These are phyloP conservation scores for Ectemnius continuus DNA, from an alignment of 2,888 invertebrate genomes.

Conservation along the genomic window DNA sequence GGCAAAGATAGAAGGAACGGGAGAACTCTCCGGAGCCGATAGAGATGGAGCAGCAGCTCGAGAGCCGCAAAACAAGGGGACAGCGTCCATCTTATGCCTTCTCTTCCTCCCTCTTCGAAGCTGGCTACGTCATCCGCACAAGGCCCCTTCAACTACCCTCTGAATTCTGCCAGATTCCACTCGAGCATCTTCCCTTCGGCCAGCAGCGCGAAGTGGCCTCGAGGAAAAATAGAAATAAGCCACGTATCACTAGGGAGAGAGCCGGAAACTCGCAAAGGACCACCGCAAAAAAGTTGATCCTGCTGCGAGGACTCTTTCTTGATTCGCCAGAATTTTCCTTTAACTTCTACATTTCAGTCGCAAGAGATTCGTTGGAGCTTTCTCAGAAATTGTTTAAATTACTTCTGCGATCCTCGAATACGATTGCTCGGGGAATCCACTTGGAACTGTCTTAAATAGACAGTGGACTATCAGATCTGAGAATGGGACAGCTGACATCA, in stretches of 20 bases:
- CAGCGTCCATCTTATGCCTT: slow-evolving; percentile 56
- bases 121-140: slow-evolving; percentile 63
- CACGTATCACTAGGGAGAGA: slow-evolving; percentile 31
- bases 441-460: slow-evolving; percentile 27
- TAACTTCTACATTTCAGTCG: neutral
- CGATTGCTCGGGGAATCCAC: neutral
- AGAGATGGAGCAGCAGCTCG: slow-evolving; percentile 66
- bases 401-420: neutral
- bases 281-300: slow-evolving; percentile 63
- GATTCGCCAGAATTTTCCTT: neutral
- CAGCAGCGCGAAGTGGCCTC: slow-evolving; percentile 64
- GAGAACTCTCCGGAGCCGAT: slow-evolving; percentile 62
- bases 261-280: slow-evolving; percentile 54
- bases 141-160: slow-evolving; percentile 54
- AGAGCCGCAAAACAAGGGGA: slow-evolving; percentile 70
- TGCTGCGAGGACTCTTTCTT: slow-evolving; percentile 36
- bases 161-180: slow-evolving; percentile 65
- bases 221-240: slow-evolving; percentile 70
- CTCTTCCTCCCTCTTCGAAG: slow-evolving; percentile 28
- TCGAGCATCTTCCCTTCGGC: slow-evolving; percentile 48
- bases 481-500: slow-evolving; percentile 7
- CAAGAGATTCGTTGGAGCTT: neutral
- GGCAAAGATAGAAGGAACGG: slow-evolving; percentile 46
- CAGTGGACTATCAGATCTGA: slow-evolving; percentile 52
- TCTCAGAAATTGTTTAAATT: neutral